These are phyloP conservation scores for Aleiodes alternator DNA, from an alignment of 2,888 invertebrate genomes.

Conservation along the genomic window DNA sequence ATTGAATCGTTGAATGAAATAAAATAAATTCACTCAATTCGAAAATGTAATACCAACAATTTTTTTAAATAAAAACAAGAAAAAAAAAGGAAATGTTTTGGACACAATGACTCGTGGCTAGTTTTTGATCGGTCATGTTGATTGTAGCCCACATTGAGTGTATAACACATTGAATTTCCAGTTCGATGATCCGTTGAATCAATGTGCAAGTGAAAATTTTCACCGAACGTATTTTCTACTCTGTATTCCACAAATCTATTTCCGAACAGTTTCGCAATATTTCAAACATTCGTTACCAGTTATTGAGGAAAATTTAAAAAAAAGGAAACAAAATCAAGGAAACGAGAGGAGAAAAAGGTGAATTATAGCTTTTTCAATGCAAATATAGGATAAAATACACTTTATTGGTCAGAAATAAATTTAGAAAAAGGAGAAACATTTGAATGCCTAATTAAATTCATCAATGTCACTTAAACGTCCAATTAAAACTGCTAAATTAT, in stretches of 20 bases:
- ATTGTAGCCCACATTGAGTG: conserved; percentile 20
- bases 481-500: conserved; percentile 16
- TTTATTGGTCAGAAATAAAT: background rate
- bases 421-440: background rate
- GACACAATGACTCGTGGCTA: conserved; percentile 38
- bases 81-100: background rate
- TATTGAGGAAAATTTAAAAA: background rate
- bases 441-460: background rate
- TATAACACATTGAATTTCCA: conserved; percentile 37
- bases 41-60: no score
- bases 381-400: background rate
- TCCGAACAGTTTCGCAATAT: conserved; percentile 36
- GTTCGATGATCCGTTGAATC: conserved; percentile 34
- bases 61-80: no score
- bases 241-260: conserved; percentile 41
- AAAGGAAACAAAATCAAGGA: background rate
- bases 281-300: background rate
- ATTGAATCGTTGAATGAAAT: no score
- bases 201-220: conserved; percentile 26
- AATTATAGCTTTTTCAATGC: background rate
- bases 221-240: conserved; percentile 24
- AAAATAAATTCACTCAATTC: no score
- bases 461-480: conserved; percentile 17
- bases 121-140: conserved; percentile 39
- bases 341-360: background rate